Evolutionary conservation across 2,888 invertebrate species (phyloP).

Genomic region (Trichogramma evanescens): DNA sequence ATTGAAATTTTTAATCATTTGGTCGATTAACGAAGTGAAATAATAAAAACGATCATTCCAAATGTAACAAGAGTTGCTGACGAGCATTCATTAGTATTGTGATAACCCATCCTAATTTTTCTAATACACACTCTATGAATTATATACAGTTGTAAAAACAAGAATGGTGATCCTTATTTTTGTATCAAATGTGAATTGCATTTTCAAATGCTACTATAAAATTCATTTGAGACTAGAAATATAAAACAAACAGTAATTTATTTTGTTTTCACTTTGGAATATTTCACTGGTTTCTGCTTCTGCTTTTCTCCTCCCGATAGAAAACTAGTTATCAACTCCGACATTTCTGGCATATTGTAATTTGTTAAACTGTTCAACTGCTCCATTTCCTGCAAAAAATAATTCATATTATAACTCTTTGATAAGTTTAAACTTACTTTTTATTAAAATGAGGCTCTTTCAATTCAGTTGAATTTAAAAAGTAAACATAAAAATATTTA

Average conservation of each 20-base stretch:
- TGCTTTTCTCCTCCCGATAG: constrained; percentile 66
- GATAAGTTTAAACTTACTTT: constrained; percentile 1
- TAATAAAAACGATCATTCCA: no score
- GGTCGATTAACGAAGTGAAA: no score
- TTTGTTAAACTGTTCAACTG: constrained; percentile 75
- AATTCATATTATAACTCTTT: constrained; percentile 4
- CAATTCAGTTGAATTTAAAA: constrained; percentile 5
- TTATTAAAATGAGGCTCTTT: background rate
- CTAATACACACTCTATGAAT: no score
- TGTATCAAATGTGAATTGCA: no score
- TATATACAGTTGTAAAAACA: no score
- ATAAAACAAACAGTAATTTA: background rate
- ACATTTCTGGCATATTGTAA: constrained; percentile 88
- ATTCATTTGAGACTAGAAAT: constrained; percentile 5
- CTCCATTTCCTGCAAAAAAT: constrained; percentile 65
- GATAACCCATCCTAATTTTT: no score
- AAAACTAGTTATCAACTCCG: constrained; percentile 85
- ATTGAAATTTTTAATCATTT: no score
- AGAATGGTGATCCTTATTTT: no score
- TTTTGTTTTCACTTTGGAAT: constrained; percentile 38
- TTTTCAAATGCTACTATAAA: no score
- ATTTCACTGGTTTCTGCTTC: constrained; percentile 48
- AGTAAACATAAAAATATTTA: constrained; percentile 29
- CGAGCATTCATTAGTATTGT: no score
- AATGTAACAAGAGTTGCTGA: no score